Conservation (phyloP, 2,113 vertebrate genomes). For the Balaeniceps rex region DNA sequence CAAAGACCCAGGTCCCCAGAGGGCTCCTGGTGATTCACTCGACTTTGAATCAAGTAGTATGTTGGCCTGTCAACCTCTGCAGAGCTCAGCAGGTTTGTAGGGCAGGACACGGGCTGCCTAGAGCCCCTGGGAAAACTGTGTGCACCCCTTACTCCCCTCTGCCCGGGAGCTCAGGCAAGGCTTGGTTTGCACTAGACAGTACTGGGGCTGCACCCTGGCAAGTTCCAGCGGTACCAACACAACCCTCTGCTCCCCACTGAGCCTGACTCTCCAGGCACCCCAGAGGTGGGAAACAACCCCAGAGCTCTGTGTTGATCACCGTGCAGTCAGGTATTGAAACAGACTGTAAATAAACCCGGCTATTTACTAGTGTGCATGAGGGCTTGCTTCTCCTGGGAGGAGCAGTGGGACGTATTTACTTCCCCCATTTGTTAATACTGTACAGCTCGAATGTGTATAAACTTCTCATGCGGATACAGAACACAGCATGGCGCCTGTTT, state of each 20-base stretch:
- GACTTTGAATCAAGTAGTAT: background rate
- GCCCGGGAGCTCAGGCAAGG: background rate
- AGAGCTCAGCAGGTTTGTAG: background rate
- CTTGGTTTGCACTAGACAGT: background rate
- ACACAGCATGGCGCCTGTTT: constrained; percentile 25
- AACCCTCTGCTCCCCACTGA: background rate
- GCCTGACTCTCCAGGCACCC: background rate
- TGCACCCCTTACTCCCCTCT: background rate
- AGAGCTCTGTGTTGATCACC: background rate
- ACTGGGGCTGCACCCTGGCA: background rate
- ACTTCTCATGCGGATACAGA: constrained; percentile 18
- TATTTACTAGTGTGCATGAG: background rate
- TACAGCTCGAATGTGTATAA: constrained; percentile 42
- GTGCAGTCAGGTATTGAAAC: background rate
- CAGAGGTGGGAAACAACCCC: background rate
- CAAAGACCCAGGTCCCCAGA: background rate
- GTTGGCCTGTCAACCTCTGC: background rate
- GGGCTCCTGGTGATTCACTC: background rate
- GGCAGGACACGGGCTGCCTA: background rate
- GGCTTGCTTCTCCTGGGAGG: constrained; percentile 10
- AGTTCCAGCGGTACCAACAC: background rate
- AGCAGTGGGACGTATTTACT: background rate
- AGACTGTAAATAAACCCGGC: constrained; percentile 9
- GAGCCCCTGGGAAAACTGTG: background rate
- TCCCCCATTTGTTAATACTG: constrained; percentile 11